Evolutionary conservation across 2,888 invertebrate species (phyloP).

Genomic region (Oscheius sp.): DNA sequence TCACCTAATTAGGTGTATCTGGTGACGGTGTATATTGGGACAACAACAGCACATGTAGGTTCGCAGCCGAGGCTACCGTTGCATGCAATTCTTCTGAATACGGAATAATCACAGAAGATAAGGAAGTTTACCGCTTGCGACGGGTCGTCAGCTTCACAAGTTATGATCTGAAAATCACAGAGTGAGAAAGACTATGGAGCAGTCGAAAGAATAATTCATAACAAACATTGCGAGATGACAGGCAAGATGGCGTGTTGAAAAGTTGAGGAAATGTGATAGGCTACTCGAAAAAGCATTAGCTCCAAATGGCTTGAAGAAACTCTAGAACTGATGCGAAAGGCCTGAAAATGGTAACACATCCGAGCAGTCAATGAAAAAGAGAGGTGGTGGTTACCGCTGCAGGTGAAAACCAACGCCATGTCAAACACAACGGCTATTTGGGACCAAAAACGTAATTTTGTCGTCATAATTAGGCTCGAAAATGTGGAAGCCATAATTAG

Average conservation of each 20-base stretch:
- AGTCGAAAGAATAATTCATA: background rate
- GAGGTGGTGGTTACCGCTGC: conserved; percentile 17
- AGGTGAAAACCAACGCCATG: conserved; percentile 31
- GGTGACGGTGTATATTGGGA: conserved; percentile 68
- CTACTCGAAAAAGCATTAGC: conserved; percentile 3
- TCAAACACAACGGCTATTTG: conserved; percentile 22
- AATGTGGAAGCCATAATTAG: background rate
- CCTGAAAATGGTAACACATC: conserved; percentile 1
- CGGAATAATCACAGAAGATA: background rate
- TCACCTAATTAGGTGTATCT: conserved; percentile 72
- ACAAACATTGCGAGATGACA: background rate
- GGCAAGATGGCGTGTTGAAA: conserved; percentile 4
- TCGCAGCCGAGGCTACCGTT: conserved; percentile 32
- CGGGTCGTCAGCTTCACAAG: conserved; percentile 25
- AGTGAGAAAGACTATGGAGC: background rate
- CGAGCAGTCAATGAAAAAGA: conserved; percentile 8
- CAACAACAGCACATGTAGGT: conserved; percentile 65
- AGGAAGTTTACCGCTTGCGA: conserved; percentile 19
- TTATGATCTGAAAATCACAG: conserved; percentile 12
- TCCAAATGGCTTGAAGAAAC: background rate
- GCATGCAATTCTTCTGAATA: conserved; percentile 27
- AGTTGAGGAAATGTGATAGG: conserved; percentile 17
- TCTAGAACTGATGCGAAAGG: background rate
- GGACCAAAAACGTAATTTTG: background rate
- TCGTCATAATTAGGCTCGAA: background rate